Evolutionary conservation across 2,888 invertebrate species (phyloP).

Genomic region (Anodontia alba): DNA sequence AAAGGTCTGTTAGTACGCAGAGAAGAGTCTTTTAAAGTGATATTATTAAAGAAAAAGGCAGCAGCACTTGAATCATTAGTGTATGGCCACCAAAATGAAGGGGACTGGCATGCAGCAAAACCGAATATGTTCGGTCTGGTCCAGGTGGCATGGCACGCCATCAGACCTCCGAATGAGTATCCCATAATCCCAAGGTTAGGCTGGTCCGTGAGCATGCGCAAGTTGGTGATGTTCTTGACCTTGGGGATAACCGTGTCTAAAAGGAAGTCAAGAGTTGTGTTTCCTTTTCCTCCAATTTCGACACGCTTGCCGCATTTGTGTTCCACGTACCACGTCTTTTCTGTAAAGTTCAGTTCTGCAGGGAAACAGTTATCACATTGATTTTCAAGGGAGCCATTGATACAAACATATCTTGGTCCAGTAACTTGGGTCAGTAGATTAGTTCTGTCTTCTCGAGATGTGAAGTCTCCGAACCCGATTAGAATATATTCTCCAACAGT

Average conservation of each 20-base stretch:
- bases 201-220: slow-evolving; percentile 3
- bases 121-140: slow-evolving; percentile 34
- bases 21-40: slow-evolving; percentile 13
- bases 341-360: neutral
- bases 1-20: neutral
- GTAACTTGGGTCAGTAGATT: slow-evolving; percentile 5
- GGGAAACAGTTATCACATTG: slow-evolving; percentile 21
- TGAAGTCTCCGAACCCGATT: slow-evolving; percentile 31
- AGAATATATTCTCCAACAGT: slow-evolving; percentile 16
- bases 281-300: slow-evolving; percentile 20
- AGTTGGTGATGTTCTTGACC: neutral
- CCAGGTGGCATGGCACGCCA: slow-evolving; percentile 46
- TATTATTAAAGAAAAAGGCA: slow-evolving; percentile 29
- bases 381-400: slow-evolving; percentile 25
- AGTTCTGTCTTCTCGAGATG: neutral
- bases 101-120: slow-evolving; percentile 41
- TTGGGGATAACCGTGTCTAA: slow-evolving; percentile 20
- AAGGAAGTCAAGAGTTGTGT: slow-evolving; percentile 33
- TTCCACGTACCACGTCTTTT: neutral
- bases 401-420: neutral
- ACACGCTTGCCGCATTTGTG: slow-evolving; percentile 24
- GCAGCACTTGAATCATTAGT: neutral
- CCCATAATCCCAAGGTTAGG: slow-evolving; percentile 40
- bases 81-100: slow-evolving; percentile 44
- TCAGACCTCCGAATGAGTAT: slow-evolving; percentile 39